phyloP scores from a whole-genome alignment of 1,140 invertebrate genomes.

The Leptinotarsa defecta region DNA sequence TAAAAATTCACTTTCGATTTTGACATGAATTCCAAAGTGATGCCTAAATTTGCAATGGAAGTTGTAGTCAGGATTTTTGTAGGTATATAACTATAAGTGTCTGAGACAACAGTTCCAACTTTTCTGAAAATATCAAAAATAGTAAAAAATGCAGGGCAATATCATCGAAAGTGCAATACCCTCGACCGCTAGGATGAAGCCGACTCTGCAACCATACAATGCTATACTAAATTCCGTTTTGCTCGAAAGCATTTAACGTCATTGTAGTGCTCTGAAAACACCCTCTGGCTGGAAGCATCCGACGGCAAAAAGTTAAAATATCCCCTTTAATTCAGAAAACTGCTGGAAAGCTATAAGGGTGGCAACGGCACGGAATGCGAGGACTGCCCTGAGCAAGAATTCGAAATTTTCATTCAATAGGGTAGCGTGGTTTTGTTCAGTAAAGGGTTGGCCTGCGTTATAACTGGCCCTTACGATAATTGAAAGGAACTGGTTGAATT shows the following conservation, averaged over 20 bases:
- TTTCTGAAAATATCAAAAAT: too few species aligned
- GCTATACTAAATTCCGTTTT: constrained; percentile 18
- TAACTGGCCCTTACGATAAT: too few species aligned
- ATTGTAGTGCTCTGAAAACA: constrained; percentile 10
- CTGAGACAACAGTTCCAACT: too few species aligned
- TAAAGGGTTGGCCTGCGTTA: neutral
- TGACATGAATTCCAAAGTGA: too few species aligned
- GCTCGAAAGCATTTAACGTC: constrained; percentile 16
- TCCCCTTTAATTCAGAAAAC: constrained; percentile 17
- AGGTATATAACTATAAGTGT: too few species aligned
- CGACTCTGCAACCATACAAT: neutral
- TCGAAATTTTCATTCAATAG: neutral
- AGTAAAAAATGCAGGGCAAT: too few species aligned
- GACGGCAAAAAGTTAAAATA: constrained; percentile 20
- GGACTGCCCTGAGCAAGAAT: neutral
- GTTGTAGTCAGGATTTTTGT: too few species aligned
- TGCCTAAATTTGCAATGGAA: too few species aligned
- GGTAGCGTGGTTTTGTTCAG: neutral
- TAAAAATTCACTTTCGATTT: too few species aligned
- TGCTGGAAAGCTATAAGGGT: constrained; percentile 9
- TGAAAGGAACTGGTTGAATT: too few species aligned
- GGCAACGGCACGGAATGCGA: constrained; percentile 8
- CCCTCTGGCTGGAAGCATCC: constrained; percentile 15
- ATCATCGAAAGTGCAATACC: neutral
- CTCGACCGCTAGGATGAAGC: neutral